Conservation (phyloP, 2,113 vertebrate genomes). For the Heliornis fulica region DNA sequence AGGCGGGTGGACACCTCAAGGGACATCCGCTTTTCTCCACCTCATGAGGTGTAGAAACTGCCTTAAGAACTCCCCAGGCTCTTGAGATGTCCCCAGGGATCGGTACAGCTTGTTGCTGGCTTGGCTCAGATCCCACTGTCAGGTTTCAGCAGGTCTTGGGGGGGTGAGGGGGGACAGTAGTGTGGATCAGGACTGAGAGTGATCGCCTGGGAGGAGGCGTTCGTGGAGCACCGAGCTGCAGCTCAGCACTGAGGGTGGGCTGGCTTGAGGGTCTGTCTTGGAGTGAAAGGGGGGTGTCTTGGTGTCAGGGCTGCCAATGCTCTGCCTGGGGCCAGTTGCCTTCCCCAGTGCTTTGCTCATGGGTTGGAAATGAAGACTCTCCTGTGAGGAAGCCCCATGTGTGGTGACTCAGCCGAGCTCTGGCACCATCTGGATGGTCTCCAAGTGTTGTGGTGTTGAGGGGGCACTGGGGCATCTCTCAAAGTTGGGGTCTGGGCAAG, state of each 20-base stretch:
- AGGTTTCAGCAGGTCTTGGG: not conserved
- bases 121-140: not conserved
- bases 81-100: not conserved
- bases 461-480: not conserved
- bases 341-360: not conserved
- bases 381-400: not conserved
- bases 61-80: not conserved
- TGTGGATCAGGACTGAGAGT: accelerated
- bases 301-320: not conserved
- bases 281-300: too few relatives aligned
- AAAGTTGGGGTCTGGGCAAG: not conserved
- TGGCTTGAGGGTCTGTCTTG: not conserved
- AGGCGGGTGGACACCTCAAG: not conserved
- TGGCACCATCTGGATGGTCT: not conserved
- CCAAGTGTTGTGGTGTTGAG: accelerated
- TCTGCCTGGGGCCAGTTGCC: not conserved
- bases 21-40: not conserved
- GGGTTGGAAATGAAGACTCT: not conserved
- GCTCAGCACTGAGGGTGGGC: accelerated
- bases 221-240: not conserved
- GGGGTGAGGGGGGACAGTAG: not conserved
- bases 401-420: not conserved
- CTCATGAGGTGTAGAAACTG: accelerated
- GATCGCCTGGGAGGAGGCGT: accelerated
- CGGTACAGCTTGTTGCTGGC: not conserved